These are phyloP conservation scores for Crotalus viridis DNA, from an alignment of 2,113 vertebrate genomes.

Conservation along the genomic window DNA sequence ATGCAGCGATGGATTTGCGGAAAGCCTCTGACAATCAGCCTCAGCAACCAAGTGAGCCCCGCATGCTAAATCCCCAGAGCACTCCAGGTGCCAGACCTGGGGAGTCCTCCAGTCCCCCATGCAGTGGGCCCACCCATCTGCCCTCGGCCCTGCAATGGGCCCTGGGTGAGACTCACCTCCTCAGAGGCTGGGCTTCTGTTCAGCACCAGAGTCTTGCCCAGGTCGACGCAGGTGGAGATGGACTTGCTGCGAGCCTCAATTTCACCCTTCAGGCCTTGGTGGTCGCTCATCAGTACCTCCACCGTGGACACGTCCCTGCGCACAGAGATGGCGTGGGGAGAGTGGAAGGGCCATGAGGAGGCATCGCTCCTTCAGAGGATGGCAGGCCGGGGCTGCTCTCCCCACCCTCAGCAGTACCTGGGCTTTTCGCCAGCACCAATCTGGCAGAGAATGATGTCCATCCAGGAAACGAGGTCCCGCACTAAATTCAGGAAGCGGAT, in stretches of 20 bases:
- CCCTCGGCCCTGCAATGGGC: neutral
- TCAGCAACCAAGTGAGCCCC: neutral
- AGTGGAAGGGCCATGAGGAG: neutral
- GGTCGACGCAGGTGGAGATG: slow-evolving; percentile 82
- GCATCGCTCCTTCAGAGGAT: neutral
- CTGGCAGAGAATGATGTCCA: slow-evolving; percentile 89
- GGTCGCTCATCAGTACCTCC: slow-evolving; percentile 94
- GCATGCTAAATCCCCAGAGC: neutral
- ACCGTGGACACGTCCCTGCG: slow-evolving; percentile 90
- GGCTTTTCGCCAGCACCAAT: slow-evolving; percentile 89
- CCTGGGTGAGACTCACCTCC: slow-evolving; percentile 70
- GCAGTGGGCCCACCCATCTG: neutral
- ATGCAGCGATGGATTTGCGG: neutral
- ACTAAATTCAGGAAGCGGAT: slow-evolving; percentile 84
- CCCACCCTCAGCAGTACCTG: slow-evolving; percentile 69
- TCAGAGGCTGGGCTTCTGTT: slow-evolving; percentile 83
- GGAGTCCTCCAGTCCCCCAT: neutral
- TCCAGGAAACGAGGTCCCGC: slow-evolving; percentile 89
- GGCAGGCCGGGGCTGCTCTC: neutral
- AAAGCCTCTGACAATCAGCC: neutral
- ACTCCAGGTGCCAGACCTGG: neutral
- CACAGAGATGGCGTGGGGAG: neutral
- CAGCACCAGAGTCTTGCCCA: slow-evolving; percentile 87
- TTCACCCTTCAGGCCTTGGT: slow-evolving; percentile 90
- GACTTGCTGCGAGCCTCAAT: slow-evolving; percentile 81